Percentiles rank a stretch among this genome's conserved stretches.
These are phyloP conservation scores for Antigone vipio DNA, from an alignment of 2,113 vertebrate genomes.

Conservation along the genomic window DNA sequence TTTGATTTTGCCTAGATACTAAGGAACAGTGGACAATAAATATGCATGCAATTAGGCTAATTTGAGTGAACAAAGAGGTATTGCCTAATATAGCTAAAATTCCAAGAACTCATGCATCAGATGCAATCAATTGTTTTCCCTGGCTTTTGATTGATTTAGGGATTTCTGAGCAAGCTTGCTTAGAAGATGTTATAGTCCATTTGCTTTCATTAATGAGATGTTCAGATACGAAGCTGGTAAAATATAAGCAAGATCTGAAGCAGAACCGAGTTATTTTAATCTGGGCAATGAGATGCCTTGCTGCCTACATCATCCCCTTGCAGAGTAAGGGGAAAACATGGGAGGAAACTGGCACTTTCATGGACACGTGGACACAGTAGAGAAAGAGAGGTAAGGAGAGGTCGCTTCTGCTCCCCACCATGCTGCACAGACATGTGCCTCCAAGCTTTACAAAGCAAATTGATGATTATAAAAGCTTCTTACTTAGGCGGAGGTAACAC, in stretches of 20 bases:
- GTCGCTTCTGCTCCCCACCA: background rate
- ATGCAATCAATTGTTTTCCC: constrained; percentile 1
- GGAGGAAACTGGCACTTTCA: background rate
- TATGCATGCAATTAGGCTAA: constrained; percentile 45
- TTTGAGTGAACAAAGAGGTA: background rate
- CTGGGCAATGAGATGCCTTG: background rate
- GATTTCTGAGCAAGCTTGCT: constrained; percentile 27
- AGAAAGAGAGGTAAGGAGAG: background rate
- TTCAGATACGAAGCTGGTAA: background rate
- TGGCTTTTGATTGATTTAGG: background rate
- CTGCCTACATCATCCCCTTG: background rate
- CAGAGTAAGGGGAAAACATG: background rate
- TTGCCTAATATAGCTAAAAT: constrained; percentile 7
- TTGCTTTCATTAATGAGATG: background rate
- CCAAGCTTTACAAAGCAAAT: background rate
- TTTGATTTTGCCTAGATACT: constrained; percentile 22
- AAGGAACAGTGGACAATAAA: constrained; percentile 16
- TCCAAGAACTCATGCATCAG: constrained; percentile 12
- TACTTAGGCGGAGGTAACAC: background rate
- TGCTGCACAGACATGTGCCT: rapidly evolving
- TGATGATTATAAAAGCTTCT: background rate
- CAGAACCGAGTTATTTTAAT: background rate
- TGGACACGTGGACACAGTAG: background rate
- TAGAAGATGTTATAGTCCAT: background rate
- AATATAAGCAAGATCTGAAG: background rate